Evolutionary conservation across 2,888 invertebrate genomes (phyloP).

Genomic region (Pecten maximus): DNA sequence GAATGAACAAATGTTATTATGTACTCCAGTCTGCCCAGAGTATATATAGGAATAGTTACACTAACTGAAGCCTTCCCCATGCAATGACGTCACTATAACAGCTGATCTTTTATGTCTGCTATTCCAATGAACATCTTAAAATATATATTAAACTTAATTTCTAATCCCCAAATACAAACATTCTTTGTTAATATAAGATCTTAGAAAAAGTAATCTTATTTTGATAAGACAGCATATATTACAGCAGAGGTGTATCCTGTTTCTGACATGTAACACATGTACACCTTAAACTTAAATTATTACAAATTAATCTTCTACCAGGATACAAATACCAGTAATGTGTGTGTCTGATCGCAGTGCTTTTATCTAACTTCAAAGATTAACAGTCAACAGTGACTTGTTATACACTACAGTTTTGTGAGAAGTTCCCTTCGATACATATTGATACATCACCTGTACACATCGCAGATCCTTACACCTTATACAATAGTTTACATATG

Average conservation of each 20-base stretch:
- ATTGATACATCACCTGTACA: not conserved
- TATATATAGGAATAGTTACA: no score
- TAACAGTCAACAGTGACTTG: conserved; percentile 1
- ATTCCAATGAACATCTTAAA: no score
- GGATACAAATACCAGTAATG: not conserved
- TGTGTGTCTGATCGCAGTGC: not conserved
- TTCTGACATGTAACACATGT: not conserved
- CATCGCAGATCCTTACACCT: not conserved
- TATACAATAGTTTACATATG: not conserved
- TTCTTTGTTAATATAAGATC: no score
- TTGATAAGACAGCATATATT: not conserved
- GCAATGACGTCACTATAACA: no score
- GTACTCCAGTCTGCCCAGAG: no score
- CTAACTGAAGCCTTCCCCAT: no score
- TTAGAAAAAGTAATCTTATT: not conserved
- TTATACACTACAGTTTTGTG: not conserved
- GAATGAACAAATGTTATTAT: no score
- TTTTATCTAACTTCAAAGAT: conserved; percentile 1
- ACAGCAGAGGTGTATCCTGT: not conserved
- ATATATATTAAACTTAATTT: no score
- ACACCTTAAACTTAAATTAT: not conserved
- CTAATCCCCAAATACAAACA: no score
- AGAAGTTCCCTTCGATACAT: not conserved
- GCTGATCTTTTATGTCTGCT: no score
- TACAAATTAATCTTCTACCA: not conserved